Evolutionary conservation across 2,888 invertebrate species (phyloP).

Genomic region (Lacanobia wlatinum): DNA sequence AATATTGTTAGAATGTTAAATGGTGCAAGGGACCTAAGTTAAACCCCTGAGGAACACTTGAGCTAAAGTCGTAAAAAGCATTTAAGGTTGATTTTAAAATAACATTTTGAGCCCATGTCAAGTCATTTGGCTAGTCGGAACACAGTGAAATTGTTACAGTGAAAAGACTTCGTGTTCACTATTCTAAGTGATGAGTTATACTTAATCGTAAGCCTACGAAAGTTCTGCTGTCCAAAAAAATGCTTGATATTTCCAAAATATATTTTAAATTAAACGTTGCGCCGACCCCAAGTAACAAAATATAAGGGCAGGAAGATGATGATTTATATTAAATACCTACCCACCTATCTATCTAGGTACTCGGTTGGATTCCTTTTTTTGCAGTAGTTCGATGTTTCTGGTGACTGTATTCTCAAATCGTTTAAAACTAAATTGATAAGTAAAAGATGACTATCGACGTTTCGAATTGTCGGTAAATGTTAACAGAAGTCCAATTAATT

Average conservation of each 20-base stretch:
- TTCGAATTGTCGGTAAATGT: conserved; percentile 38
- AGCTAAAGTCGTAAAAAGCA: neutral
- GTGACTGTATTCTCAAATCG: conserved; percentile 11
- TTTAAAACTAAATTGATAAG: conserved; percentile 26
- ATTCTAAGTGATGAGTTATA: neutral
- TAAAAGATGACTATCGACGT: conserved; percentile 13
- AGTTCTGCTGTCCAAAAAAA: neutral
- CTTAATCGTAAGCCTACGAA: neutral
- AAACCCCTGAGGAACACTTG: conserved; percentile 14
- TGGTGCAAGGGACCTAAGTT: conserved; percentile 1
- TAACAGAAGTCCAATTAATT: conserved; percentile 21
- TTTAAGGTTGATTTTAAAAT: neutral
- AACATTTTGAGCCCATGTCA: neutral
- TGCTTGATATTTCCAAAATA: neutral
- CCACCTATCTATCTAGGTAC: neutral
- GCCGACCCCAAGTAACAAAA: no score
- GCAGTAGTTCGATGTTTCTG: neutral
- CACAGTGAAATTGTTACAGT: neutral
- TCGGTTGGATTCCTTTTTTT: neutral
- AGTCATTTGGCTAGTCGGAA: neutral
- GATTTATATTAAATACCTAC: no score
- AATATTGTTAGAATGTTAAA: no score
- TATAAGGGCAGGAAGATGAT: no score
- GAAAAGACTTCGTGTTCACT: neutral
- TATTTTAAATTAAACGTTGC: no score